Evolutionary conservation across 2,797 vertebrate species (phyloP).

Genomic region (Scolopax rusticola): DNA sequence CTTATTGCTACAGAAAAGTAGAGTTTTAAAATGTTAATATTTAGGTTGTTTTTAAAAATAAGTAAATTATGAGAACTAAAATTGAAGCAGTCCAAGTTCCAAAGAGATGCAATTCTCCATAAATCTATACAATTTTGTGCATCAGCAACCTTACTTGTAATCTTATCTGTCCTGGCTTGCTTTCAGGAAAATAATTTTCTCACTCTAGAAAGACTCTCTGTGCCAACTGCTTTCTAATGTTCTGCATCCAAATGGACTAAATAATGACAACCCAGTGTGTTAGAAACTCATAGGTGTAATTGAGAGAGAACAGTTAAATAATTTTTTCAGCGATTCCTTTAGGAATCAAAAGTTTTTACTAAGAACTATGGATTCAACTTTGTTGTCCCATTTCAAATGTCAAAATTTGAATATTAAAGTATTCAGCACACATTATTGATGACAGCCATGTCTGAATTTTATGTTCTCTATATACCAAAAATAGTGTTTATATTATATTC

Average conservation of each 20-base stretch:
- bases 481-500: not conserved
- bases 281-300: not conserved
- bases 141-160: not conserved
- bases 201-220: not conserved
- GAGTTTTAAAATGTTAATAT: not conserved
- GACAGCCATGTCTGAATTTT: not conserved
- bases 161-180: not conserved
- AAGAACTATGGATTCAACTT: not conserved
- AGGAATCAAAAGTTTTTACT: not conserved
- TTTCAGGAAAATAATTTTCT: not conserved
- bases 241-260: not conserved
- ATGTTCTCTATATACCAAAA: not conserved
- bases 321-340: not conserved
- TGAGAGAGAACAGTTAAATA: not conserved
- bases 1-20: not conserved
- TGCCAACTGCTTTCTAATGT: not conserved
- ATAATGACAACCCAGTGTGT: not conserved
- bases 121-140: not conserved
- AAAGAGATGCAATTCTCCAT: not conserved
- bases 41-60: too few relatives aligned
- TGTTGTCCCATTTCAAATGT: not conserved
- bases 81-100: not conserved
- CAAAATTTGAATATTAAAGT: not conserved
- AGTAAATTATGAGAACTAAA: not conserved
- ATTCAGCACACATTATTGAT: not conserved